Evolutionary conservation across 2,113 vertebrate genomes (phyloP), one percentile per base, ranked within the genome.

Genomic region (Poecilia latipinna): DNA sequence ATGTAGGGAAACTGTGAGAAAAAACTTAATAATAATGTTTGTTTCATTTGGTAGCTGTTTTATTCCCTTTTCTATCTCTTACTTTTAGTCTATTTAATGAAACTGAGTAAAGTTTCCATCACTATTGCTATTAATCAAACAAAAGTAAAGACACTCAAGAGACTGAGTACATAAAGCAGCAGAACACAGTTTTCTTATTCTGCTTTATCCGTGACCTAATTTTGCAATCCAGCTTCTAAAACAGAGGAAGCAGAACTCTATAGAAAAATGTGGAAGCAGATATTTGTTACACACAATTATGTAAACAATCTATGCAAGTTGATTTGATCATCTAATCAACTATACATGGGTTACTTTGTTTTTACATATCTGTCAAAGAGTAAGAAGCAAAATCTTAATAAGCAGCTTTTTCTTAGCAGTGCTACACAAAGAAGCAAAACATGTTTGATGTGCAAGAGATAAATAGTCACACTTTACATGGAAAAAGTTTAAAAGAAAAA

Each of bases 221-320:
- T 72, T 78, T 11, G 32, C 22, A 33, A 70, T 68, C 84, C 33
- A 71, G 72, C 22, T 68, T 75, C 12, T 62, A 42, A 48, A 66
- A 6, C 35, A 65, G 64, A 82, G 85, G 91, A 85, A 85, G 80
- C 13, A 44, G 26, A 74, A 62, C 33, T 82, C 68, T 79, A 91
- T 85, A 85, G 2, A 11, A 37, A 35, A 35, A 37, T 11, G 77
- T 73, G 80, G 87, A 88, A 89, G 24, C 31, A 48, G 71, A 68
- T 0, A 29, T 65, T 68, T 80, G 26, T 26, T 26, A 26, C 26
- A 26, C 26, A 26, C 26, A 26, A 26, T 26, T 26, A 26, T 26
- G 26, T 26, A 26, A 26, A 26, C 26, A 26, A 26, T 26, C 26
- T 26, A 26, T 26, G 26, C 26, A 26, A 26, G 26, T 26, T 26